phyloP scores from a whole-genome alignment of 2,113 vertebrate species.

The Galeopterus variegatus region DNA sequence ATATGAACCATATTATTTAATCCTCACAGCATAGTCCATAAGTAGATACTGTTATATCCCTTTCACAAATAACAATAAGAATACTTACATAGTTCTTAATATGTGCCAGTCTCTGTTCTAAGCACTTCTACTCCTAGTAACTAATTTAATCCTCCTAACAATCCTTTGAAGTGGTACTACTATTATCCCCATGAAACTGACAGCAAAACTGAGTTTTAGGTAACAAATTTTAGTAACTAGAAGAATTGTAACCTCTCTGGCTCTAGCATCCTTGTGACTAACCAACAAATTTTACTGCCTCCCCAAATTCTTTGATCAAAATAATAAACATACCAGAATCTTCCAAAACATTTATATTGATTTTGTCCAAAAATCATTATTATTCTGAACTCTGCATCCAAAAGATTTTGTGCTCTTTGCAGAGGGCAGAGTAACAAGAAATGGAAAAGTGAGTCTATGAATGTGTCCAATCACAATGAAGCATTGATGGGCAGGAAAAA shows the following conservation, averaged over 20 bases:
- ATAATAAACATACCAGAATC: background rate
- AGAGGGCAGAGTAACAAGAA: background rate
- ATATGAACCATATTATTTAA: background rate
- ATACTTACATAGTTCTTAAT: background rate
- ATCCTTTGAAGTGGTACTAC: background rate
- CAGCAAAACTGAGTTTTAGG: background rate
- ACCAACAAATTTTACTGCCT: background rate
- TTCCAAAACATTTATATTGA: background rate
- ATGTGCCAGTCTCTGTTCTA: background rate
- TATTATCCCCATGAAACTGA: background rate
- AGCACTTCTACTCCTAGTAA: background rate
- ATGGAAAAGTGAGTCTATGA: background rate
- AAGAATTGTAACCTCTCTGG: background rate
- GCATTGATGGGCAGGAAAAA: background rate
- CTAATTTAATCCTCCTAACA: background rate
- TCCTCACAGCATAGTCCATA: background rate
- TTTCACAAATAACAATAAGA: background rate
- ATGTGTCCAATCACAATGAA: background rate
- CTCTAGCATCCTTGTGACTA: background rate
- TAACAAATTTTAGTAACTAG: background rate
- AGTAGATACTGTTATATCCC: background rate
- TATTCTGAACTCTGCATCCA: background rate
- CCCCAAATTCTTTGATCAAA: background rate
- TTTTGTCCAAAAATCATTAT: background rate
- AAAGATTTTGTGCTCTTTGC: conserved; percentile 9